Percentiles rank a stretch among this genome's conserved stretches.
Evolutionary conservation across 2,113 vertebrate species (phyloP).

Genomic region (Ceyx melanurus): DNA sequence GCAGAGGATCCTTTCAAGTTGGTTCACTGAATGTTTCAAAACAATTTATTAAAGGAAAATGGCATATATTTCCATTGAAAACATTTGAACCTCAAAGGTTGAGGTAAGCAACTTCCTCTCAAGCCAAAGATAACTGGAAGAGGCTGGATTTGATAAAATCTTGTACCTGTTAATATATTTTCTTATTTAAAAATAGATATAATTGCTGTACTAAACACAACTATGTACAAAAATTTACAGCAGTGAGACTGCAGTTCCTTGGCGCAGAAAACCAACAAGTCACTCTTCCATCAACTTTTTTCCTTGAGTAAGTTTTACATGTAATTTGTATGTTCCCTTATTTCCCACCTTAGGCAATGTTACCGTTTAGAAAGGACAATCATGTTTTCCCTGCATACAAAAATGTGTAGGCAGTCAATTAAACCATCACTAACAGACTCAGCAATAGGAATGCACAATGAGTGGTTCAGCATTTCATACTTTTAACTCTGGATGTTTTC

Average conservation of each 20-base stretch:
- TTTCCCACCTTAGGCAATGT: neutral
- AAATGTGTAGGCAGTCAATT: slow-evolving; percentile 15
- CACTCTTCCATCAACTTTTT: neutral
- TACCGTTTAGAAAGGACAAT: neutral
- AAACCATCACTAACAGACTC: slow-evolving; percentile 19
- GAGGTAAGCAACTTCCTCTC: neutral
- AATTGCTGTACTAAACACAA: neutral
- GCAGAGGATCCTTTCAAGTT: neutral
- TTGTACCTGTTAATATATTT: slow-evolving; percentile 29
- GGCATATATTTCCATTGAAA: slow-evolving; percentile 19
- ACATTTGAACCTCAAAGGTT: neutral
- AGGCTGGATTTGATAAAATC: slow-evolving; percentile 25
- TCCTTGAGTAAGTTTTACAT: neutral
- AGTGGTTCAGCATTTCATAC: neutral
- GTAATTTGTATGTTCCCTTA: neutral
- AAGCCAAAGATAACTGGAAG: slow-evolving; percentile 52
- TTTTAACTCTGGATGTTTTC: slow-evolving; percentile 25
- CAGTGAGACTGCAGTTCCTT: neutral
- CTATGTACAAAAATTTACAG: neutral
- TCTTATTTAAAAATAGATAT: neutral
- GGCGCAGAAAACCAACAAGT: neutral
- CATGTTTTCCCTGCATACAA: slow-evolving; percentile 31
- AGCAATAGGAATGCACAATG: neutral
- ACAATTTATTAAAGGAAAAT: neutral
- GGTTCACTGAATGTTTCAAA: neutral